A percentile compares a stretch with the other conserved stretches of the same genome.
Conservation (phyloP, 2,888 invertebrate genomes). For the Therioaphis trifolii region DNA sequence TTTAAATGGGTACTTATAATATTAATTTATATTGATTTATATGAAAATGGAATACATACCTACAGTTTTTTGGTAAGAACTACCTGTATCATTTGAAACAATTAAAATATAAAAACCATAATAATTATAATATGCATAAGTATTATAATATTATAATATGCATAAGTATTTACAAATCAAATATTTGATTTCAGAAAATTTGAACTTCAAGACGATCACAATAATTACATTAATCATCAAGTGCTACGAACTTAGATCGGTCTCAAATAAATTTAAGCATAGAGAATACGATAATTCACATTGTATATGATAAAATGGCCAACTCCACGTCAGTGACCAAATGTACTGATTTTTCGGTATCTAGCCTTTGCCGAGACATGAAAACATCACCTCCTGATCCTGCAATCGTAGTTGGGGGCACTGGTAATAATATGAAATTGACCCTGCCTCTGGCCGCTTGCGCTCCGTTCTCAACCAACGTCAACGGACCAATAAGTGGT, state of each 20-base stretch:
- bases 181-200: not conserved
- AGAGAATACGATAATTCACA: not conserved
- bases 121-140: too few species aligned
- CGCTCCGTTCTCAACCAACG: slow-evolving; percentile 33
- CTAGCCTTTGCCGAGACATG: slow-evolving; percentile 66
- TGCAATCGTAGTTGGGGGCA: slow-evolving; percentile 66
- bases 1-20: too few species aligned
- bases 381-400: slow-evolving; percentile 65
- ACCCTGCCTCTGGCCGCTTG: slow-evolving; percentile 64
- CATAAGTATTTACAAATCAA: not conserved
- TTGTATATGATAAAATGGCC: slow-evolving; percentile 16
- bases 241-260: not conserved
- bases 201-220: not conserved
- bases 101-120: too few species aligned
- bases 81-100: too few species aligned
- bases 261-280: not conserved
- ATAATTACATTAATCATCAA: not conserved
- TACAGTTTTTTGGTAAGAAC: too few species aligned
- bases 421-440: slow-evolving; percentile 67
- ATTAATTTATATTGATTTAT: too few species aligned
- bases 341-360: slow-evolving; percentile 67
- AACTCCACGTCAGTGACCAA: slow-evolving; percentile 63
- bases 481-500: slow-evolving; percentile 34
- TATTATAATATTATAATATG: too few species aligned
- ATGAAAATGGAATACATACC: too few species aligned